Evolutionary conservation across 2,113 vertebrate species (phyloP).

Genomic region (Carettochelys insculpta): DNA sequence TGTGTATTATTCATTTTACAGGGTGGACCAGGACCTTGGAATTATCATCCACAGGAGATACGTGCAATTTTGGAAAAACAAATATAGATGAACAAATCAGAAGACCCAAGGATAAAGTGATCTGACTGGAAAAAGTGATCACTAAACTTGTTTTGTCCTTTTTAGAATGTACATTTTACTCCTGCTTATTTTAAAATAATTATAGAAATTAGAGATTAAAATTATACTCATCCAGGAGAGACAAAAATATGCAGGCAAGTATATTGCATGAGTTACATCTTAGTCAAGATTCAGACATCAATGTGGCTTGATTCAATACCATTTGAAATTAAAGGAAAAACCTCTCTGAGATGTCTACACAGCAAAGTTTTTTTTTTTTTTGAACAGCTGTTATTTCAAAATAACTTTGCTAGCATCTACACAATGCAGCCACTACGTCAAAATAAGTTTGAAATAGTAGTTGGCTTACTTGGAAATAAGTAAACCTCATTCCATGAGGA

Average conservation of each 20-base stretch:
- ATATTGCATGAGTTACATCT: background rate
- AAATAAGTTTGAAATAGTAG: no score
- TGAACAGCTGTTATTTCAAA: no score
- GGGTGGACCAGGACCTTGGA: slow-evolving; percentile 87
- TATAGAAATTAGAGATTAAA: background rate
- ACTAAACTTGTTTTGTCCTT: background rate
- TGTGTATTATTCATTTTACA: slow-evolving; percentile 66
- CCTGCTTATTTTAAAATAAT: background rate
- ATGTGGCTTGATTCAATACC: background rate
- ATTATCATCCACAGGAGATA: slow-evolving; percentile 86
- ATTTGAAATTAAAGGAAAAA: background rate
- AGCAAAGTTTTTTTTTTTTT: no score
- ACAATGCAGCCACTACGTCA: no score
- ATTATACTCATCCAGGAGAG: background rate
- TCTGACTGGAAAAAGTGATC: background rate
- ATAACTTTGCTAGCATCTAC: no score
- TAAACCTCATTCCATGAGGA: no score
- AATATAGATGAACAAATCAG: slow-evolving; percentile 1
- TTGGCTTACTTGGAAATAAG: no score
- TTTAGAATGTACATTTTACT: background rate
- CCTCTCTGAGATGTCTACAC: background rate
- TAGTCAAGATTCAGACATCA: background rate
- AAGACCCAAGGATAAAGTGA: background rate
- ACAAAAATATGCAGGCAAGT: background rate
- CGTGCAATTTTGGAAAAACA: slow-evolving; percentile 82